A percentile compares a stretch with the other conserved stretches of the same genome.
These are phyloP conservation scores for Sternotherus odoratus DNA, from an alignment of 2,797 vertebrate genomes.

Conservation along the genomic window DNA sequence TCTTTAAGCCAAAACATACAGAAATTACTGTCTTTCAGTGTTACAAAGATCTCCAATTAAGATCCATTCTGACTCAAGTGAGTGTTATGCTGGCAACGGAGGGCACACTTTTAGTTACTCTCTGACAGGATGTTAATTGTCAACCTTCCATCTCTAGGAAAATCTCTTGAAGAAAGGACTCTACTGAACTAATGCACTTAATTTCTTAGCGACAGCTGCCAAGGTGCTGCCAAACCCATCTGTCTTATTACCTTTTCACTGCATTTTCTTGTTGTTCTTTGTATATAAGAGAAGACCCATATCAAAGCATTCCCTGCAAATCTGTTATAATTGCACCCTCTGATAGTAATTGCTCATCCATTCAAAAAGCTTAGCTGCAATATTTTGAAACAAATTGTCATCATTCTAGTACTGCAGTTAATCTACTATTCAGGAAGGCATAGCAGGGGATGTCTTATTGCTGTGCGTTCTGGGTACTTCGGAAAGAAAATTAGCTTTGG, in stretches of 20 bases:
- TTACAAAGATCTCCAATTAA: conserved; percentile 62
- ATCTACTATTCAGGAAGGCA: conserved; percentile 77
- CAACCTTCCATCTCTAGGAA: conserved; percentile 55
- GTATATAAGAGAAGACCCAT: conserved; percentile 59
- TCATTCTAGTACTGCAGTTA: conserved; percentile 76
- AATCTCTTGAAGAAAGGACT: conserved; percentile 44
- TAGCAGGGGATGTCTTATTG: conserved; percentile 71
- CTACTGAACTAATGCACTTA: conserved; percentile 51
- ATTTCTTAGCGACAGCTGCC: conserved; percentile 74
- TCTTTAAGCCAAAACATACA: conserved; percentile 10
- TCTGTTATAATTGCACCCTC: conserved; percentile 66
- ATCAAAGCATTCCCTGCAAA: conserved; percentile 64
- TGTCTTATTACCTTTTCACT: conserved; percentile 70
- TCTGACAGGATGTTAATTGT: conserved; percentile 66
- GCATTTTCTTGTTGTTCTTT: conserved; percentile 71
- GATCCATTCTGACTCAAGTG: conserved; percentile 58
- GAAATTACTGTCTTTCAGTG: conserved; percentile 40
- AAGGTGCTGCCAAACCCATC: conserved; percentile 71
- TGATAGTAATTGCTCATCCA: conserved; percentile 78
- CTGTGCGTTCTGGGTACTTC: conserved; percentile 64
- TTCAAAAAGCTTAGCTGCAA: conserved; percentile 77
- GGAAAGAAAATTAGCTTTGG: conserved; percentile 70
- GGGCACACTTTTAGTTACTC: conserved; percentile 39
- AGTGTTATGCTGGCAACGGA: conserved; percentile 35
- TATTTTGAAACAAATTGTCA: conserved; percentile 82